Percentiles rank a stretch among this genome's conserved stretches.
These are phyloP conservation scores for Drosophila pseudotalamancana DNA, from an alignment of 2,888 invertebrate genomes.

Conservation along the genomic window DNA sequence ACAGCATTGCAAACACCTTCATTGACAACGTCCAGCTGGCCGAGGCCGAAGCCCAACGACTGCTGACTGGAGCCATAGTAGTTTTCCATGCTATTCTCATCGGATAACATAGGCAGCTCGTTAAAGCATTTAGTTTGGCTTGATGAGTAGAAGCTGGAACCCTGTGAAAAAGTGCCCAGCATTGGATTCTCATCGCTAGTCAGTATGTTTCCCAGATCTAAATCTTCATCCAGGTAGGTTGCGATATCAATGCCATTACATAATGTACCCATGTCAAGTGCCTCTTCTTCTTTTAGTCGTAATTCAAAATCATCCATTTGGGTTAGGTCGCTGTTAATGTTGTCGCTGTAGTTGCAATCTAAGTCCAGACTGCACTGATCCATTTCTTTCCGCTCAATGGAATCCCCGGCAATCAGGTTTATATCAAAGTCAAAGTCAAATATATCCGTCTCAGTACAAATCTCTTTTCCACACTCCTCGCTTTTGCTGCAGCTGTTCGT, in stretches of 20 bases:
- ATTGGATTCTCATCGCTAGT: constrained; percentile 37
- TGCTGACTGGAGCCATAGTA: constrained; percentile 43
- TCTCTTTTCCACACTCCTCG: constrained; percentile 66
- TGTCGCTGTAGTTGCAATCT: constrained; percentile 48
- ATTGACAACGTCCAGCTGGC: constrained; percentile 26
- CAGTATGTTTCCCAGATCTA: constrained; percentile 24
- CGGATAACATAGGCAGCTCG: constrained; percentile 48
- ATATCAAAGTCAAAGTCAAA: constrained; percentile 81
- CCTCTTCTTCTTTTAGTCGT: constrained; percentile 31
- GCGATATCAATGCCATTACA: constrained; percentile 41
- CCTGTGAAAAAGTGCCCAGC: constrained; percentile 41
- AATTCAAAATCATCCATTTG: constrained; percentile 15
- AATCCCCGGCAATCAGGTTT: constrained; percentile 76
- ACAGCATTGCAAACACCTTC: constrained; percentile 19
- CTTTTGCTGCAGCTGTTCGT: constrained; percentile 59
- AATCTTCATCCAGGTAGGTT: not conserved
- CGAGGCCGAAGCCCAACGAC: constrained; percentile 51
- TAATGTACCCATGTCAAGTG: constrained; percentile 41
- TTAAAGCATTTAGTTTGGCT: constrained; percentile 41
- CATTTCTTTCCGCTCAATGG: constrained; percentile 58
- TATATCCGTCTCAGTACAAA: constrained; percentile 66
- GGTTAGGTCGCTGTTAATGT: constrained; percentile 40
- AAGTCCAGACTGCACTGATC: constrained; percentile 58
- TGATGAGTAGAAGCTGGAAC: constrained; percentile 5
- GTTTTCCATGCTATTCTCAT: constrained; percentile 47